Conservation (phyloP, 2,113 vertebrate species). For the Cephalopholis sonnerati region DNA sequence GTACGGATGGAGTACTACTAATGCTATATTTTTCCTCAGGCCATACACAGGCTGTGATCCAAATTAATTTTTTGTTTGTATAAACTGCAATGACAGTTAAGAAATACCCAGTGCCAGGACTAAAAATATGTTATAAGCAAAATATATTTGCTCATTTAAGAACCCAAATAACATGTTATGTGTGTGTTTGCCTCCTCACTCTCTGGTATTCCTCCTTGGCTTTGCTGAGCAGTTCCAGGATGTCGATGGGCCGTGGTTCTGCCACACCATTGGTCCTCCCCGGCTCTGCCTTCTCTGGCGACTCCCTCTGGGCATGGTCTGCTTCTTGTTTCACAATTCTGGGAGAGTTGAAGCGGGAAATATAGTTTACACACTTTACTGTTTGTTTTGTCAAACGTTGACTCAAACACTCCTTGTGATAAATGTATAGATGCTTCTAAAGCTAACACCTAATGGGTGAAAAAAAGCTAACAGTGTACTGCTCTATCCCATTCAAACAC, state of each 20-base stretch:
- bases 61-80: not conserved
- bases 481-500: not conserved
- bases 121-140: not conserved
- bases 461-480: not conserved
- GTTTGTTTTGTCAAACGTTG: slow-evolving; percentile 1
- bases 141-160: not conserved
- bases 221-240: slow-evolving; percentile 97
- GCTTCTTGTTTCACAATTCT: slow-evolving; percentile 95
- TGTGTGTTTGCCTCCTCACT: slow-evolving; percentile 79
- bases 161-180: not conserved
- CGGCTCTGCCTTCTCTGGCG: slow-evolving; percentile 86
- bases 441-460: not conserved
- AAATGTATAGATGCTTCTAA: not conserved
- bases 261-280: slow-evolving; percentile 88
- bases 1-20: not conserved
- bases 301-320: slow-evolving; percentile 85
- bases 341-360: not conserved
- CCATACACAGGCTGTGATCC: not conserved
- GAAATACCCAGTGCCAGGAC: not conserved
- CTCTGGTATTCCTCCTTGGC: slow-evolving; percentile 97
- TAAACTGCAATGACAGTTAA: not conserved
- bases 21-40: not conserved
- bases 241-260: slow-evolving; percentile 90
- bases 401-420: not conserved
- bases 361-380: not conserved